A percentile compares a stretch with the other conserved stretches of the same genome.
phyloP scores from a whole-genome alignment of 2,888 invertebrate genomes.

The Ormia ochracea region DNA sequence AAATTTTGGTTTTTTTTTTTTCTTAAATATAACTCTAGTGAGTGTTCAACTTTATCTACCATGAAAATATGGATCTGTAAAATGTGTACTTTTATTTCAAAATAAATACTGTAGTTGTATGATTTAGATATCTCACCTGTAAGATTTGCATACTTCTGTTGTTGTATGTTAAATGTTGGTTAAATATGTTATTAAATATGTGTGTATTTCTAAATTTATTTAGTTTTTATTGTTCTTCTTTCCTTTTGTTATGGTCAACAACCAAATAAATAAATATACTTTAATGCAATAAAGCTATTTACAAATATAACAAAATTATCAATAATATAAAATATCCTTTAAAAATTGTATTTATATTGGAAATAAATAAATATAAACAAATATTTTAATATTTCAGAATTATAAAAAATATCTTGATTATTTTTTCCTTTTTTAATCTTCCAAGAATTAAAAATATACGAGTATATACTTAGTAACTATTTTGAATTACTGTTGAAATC shows the following conservation, averaged over 20 bases:
- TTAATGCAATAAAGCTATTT: slow-evolving; percentile 1
- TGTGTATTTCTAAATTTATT: too few relatives aligned
- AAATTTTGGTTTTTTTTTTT: neutral
- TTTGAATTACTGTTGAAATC: neutral
- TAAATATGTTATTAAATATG: slow-evolving; percentile 18
- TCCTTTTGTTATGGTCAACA: neutral
- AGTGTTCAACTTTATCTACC: slow-evolving; percentile 14
- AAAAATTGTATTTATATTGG: slow-evolving; percentile 26
- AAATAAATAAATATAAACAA: slow-evolving; percentile 8
- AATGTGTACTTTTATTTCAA: slow-evolving; percentile 20
- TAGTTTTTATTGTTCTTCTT: neutral
- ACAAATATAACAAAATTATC: neutral
- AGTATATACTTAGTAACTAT: slow-evolving; percentile 20
- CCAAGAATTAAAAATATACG: slow-evolving; percentile 8
- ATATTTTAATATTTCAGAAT: slow-evolving; percentile 21
- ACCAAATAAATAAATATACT: neutral
- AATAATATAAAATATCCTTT: slow-evolving; percentile 6
- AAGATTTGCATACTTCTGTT: slow-evolving; percentile 21
- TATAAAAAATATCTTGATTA: slow-evolving; percentile 5
- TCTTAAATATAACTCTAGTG: neutral
- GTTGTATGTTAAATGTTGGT: slow-evolving; percentile 15
- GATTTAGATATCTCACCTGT: slow-evolving; percentile 6
- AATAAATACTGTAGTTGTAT: slow-evolving; percentile 25
- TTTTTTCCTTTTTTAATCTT: slow-evolving; percentile 22
- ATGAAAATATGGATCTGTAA: slow-evolving; percentile 32